These are phyloP conservation scores for Callimorpha dominula DNA, from an alignment of 2,888 invertebrate genomes.

Conservation along the genomic window DNA sequence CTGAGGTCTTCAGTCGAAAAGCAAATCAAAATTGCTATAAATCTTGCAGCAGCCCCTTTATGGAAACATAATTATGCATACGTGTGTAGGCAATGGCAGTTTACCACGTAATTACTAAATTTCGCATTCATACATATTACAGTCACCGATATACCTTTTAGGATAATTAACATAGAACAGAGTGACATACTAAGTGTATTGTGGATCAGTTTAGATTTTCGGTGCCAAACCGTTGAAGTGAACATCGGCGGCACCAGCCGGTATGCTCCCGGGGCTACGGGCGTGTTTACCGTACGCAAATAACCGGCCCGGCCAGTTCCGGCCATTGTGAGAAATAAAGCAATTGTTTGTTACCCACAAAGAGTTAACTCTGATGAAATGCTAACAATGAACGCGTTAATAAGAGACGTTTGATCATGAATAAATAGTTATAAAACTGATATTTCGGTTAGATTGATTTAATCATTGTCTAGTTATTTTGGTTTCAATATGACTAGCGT, in stretches of 20 bases:
- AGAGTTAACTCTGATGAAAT: constrained; percentile 43
- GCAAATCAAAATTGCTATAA: not conserved
- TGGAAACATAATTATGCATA: not conserved
- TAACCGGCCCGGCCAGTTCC: constrained; percentile 58
- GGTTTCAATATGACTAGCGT: not conserved
- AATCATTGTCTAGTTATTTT: not conserved
- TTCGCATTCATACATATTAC: constrained; percentile 12
- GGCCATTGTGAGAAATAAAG: constrained; percentile 72
- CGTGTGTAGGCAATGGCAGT: not conserved
- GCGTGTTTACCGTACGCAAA: constrained; percentile 63
- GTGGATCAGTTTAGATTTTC: constrained; percentile 65
- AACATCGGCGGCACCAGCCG: constrained; percentile 50
- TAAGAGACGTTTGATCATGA: constrained; percentile 31
- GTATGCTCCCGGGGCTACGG: constrained; percentile 47
- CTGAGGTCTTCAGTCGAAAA: not conserved
- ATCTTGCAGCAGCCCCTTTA: not conserved
- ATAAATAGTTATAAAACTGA: not conserved
- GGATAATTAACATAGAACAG: constrained; percentile 34
- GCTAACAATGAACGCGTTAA: constrained; percentile 51
- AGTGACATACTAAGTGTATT: constrained; percentile 42
- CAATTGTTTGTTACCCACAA: constrained; percentile 64
- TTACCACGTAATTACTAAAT: not conserved
- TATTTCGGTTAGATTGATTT: not conserved
- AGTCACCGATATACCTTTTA: constrained; percentile 23
- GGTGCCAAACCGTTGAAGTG: constrained; percentile 63